A percentile compares a stretch with the other conserved stretches of the same genome.
These are phyloP conservation scores for Pocota personata DNA, from an alignment of 2,888 invertebrate species.

Conservation along the genomic window DNA sequence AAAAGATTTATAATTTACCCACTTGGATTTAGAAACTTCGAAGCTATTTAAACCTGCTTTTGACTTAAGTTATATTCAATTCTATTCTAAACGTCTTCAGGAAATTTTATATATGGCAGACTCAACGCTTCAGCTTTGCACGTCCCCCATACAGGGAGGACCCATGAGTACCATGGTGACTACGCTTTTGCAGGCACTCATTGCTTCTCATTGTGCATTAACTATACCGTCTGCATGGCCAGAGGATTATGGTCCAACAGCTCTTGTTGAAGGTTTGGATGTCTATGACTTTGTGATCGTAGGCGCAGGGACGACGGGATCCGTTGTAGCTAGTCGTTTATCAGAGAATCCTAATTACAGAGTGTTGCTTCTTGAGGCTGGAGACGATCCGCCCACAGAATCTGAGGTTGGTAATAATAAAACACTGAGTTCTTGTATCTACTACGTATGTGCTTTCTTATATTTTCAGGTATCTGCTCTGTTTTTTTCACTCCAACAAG, in stretches of 20 bases:
- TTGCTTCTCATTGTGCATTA: slow-evolving; percentile 85
- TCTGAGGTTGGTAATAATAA: slow-evolving; percentile 77
- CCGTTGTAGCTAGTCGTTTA: slow-evolving; percentile 83
- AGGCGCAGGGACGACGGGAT: slow-evolving; percentile 83
- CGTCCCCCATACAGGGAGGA: slow-evolving; percentile 9
- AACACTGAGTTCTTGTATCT: not conserved
- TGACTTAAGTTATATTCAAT: not conserved
- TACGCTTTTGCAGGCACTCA: slow-evolving; percentile 83
- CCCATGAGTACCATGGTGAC: slow-evolving; percentile 3
- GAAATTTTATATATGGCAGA: not conserved
- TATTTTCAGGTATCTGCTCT: slow-evolving; percentile 76
- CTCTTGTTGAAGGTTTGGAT: slow-evolving; percentile 78
- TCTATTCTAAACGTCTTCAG: not conserved
- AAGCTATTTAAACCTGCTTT: not conserved
- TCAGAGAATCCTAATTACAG: slow-evolving; percentile 82
- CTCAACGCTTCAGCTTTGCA: not conserved
- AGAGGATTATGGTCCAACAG: slow-evolving; percentile 81
- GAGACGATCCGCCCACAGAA: slow-evolving; percentile 83
- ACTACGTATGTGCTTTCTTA: too few species aligned
- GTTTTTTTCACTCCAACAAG: slow-evolving; percentile 75
- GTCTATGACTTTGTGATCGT: slow-evolving; percentile 83
- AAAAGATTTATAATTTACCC: not conserved
- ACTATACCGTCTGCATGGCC: slow-evolving; percentile 84
- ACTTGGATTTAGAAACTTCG: not conserved
- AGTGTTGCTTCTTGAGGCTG: slow-evolving; percentile 83